Base-by-base conservation (phyloP, 2,888 invertebrate species). In the Chelonus formosanus region DNA sequence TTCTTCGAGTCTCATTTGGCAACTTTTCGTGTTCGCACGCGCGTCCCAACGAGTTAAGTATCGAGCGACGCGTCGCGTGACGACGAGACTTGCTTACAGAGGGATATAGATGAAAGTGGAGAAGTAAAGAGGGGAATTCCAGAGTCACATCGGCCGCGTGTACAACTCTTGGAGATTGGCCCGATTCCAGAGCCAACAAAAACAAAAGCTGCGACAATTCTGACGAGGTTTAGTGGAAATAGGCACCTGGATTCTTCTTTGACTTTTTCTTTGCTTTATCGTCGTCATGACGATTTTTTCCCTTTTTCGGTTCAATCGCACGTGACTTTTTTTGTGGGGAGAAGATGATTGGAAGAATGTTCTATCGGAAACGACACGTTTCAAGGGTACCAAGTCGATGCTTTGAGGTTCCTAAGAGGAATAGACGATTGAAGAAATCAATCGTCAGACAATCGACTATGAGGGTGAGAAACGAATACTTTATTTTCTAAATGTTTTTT, bases 11-110 rank as follows among this genome's bases (percentile, higher is more conserved):
- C 50, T 36, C 63, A 45, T 47, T 44, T 48, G n/a, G 44, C 34
- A 43, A 32, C 55, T 53, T 64, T 47, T 53, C 43, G 56, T 63
- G 63, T 60, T 61, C 65, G 68, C 20, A 55, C 57, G 60, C 53
- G 67, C 63, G 61, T 40, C 40, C 48, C 53, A 67, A 67, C 67
- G 52, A 65, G n/a, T n/a, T n/a, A n/a, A n/a, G 71, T 70, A 71
- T 70, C 68, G 71, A 71, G 70, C 71, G 71, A 67, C 67, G 63
- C 67, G 65, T 56, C 65, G 63, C 68, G 67, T 62, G 71, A 68
- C 70, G 71, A 67, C 70, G 67, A 61, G 70, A 68, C 70, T 68
- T 67, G 68, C 64, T 65, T 67, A 53, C 63, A 67, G 7, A 40
- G 34, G 61, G 43, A 43, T 20, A 40, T 35, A 36, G 59, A 31